phyloP scores from a whole-genome alignment of 2,888 invertebrate species.

The Pammene aurita region DNA sequence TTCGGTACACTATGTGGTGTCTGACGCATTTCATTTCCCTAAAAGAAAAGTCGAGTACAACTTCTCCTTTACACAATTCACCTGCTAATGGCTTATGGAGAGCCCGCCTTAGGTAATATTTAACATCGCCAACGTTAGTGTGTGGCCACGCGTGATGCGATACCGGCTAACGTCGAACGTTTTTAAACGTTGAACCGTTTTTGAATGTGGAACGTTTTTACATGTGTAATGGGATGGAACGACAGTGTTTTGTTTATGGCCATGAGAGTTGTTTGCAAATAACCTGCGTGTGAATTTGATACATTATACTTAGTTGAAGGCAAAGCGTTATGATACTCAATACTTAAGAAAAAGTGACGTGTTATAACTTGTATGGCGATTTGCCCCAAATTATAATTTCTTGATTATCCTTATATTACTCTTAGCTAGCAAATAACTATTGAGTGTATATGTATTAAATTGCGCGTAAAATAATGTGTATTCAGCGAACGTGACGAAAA shows the following conservation, averaged over 20 bases:
- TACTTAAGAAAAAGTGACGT: not conserved
- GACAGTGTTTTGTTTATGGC: slow-evolving; percentile 50
- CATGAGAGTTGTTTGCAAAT: slow-evolving; percentile 26
- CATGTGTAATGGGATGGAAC: slow-evolving; percentile 59
- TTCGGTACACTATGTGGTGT: no score
- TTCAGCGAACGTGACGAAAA: no score
- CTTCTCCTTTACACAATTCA: slow-evolving; percentile 55
- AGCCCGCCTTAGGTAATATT: slow-evolving; percentile 44
- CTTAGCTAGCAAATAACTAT: no score
- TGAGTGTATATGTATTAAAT: no score
- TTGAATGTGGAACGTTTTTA: slow-evolving; percentile 49
- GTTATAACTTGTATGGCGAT: no score
- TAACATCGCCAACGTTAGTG: slow-evolving; percentile 45
- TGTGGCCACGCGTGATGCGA: slow-evolving; percentile 59
- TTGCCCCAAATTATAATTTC: no score
- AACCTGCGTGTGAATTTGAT: slow-evolving; percentile 18
- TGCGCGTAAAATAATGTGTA: no score
- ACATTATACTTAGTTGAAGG: not conserved
- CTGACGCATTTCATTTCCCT: no score
- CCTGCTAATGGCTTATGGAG: slow-evolving; percentile 63
- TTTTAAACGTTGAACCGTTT: slow-evolving; percentile 47
- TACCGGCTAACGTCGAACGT: slow-evolving; percentile 49
- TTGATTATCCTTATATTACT: no score
- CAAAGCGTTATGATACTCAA: not conserved
- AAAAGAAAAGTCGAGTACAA: not conserved